Percentiles rank a stretch among this genome's conserved stretches.
Evolutionary conservation across 2,888 invertebrate genomes (phyloP).

Genomic region (Temnothorax unifasciatus): DNA sequence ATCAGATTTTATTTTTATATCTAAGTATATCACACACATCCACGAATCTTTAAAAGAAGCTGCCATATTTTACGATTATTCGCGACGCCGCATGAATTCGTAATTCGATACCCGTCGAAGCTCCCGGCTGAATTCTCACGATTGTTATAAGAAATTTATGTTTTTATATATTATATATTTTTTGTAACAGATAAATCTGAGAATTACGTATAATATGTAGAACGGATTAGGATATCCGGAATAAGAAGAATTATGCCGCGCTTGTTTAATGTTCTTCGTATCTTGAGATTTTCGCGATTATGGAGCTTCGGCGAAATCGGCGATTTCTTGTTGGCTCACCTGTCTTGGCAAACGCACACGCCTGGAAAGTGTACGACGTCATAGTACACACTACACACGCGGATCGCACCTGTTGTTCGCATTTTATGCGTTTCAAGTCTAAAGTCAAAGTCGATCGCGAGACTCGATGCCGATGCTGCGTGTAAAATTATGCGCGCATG

Average conservation of each 20-base stretch:
- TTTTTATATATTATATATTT: neutral
- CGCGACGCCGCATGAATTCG: neutral
- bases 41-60: constrained; percentile 56
- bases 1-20: neutral
- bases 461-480: constrained; percentile 17
- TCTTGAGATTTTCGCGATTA: neutral
- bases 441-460: neutral
- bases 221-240: neutral
- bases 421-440: constrained; percentile 20
- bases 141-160: neutral
- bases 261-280: neutral
- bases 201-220: neutral
- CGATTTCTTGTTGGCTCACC: constrained; percentile 58
- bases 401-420: constrained; percentile 72
- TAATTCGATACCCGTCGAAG: constrained; percentile 58
- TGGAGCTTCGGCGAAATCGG: constrained; percentile 49
- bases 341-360: constrained; percentile 65
- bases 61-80: constrained; percentile 59
- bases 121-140: constrained; percentile 8
- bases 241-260: neutral
- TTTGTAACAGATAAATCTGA: neutral
- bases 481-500: constrained; percentile 48
- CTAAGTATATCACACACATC: constrained; percentile 7
- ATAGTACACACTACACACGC: constrained; percentile 61
- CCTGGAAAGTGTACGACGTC: constrained; percentile 50